Evolutionary conservation across 2,113 vertebrate species (phyloP).

Genomic region (Tachuris rubrigastra): DNA sequence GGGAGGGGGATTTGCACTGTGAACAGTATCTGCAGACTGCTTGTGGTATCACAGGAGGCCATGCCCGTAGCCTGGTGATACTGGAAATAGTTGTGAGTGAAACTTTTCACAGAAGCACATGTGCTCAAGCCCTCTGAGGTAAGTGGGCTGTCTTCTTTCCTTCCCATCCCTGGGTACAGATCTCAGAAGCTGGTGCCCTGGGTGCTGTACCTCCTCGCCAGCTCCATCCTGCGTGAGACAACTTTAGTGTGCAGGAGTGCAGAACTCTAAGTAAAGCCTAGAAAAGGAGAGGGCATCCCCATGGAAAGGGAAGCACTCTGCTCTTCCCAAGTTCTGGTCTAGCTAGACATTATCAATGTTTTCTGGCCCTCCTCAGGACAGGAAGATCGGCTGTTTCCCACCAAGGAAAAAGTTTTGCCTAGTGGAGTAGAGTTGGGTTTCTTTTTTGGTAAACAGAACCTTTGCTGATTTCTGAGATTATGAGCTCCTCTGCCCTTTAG

Average conservation of each 20-base stretch:
- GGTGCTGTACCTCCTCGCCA: conserved; percentile 52
- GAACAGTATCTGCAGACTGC: conserved; percentile 51
- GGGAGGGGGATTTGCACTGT: conserved; percentile 44
- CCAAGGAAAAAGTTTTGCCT: neutral
- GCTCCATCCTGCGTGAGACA: conserved; percentile 38
- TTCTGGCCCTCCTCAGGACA: conserved; percentile 29
- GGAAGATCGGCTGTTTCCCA: neutral
- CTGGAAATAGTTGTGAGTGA: conserved; percentile 65
- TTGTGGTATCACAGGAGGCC: conserved; percentile 66
- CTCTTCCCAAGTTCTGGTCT: conserved; percentile 45
- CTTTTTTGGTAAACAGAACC: conserved; percentile 66
- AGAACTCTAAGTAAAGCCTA: conserved; percentile 46
- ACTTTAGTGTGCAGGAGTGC: conserved; percentile 35
- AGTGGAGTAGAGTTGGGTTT: conserved; percentile 43
- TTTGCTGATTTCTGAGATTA: conserved; percentile 34
- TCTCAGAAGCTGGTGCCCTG: conserved; percentile 41
- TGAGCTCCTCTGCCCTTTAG: conserved; percentile 47
- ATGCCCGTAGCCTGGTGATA: conserved; percentile 66
- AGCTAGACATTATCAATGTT: neutral
- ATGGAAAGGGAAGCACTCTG: conserved; percentile 49
- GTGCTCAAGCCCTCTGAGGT: conserved; percentile 56
- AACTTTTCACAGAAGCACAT: conserved; percentile 67
- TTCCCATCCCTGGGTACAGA: conserved; percentile 54
- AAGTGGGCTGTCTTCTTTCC: conserved; percentile 57
- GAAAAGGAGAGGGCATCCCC: conserved; percentile 41